Evolutionary conservation across 2,797 vertebrate species (phyloP), one percentile per base, ranked within the genome.

Genomic region (Austrolebias charrua): DNA sequence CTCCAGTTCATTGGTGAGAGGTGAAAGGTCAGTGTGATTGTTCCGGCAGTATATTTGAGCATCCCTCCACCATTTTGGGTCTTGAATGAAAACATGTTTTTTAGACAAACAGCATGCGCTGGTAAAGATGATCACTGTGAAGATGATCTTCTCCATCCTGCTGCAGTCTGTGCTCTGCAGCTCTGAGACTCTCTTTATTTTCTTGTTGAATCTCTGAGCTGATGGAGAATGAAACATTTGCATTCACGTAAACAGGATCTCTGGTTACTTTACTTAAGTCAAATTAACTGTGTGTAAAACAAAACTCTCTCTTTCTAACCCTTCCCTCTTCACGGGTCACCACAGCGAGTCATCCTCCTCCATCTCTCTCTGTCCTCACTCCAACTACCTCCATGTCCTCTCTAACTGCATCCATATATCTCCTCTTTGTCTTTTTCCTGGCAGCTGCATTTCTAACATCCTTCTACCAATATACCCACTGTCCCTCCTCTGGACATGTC

Each of bases 61-160:
- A 0, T 52, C 1, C 2, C 0, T 0, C 84, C 82, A 86, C 9
- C 5, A 2, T 20, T 4, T 15, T 0, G 0, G 0, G 10, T 18
- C 1, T 9, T 9, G 0, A 5, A 51, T 6, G 40, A 10, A 45
- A 11, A 63, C 18, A 11, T 63, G 46, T 62, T 63, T 70, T 9
- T 6, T 20, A 42, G 58, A 53, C 48, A 38, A 51, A 31, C 35
- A 42, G 18, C 44, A 55, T 3, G 56, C 11, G 0, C 35, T 55
- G 16, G 31, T 33, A 51, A 59, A 6, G 45, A 52, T 9, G 31
- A 55, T 15, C 15, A 12, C 0, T 15, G 4, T 15, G 31, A 13
- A 15, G 43, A 66, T 0, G 5, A 63, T 58, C 44, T 9, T 55
- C 45, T 58, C 45, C 40, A 55, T 69, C 45, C 54, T 66, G 60